Base-by-base conservation (phyloP, 2,888 invertebrate genomes). In the Phyllotreta striolata region DNA sequence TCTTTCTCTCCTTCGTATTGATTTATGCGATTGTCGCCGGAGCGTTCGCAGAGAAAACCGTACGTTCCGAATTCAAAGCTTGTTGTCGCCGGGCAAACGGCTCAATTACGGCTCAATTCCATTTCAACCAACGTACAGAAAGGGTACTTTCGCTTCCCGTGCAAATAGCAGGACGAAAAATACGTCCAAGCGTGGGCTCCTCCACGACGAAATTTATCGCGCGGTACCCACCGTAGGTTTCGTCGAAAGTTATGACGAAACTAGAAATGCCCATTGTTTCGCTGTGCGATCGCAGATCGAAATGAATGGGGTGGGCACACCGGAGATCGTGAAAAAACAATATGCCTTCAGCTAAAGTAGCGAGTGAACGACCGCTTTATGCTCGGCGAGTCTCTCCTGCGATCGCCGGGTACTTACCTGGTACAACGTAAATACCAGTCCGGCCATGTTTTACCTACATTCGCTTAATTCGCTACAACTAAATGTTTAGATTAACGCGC, bases 1-100 rank as follows among this genome's bases (percentile, higher is more conserved):
- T 68, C 69, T 70, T 66, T 55, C 58, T 55, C 47, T 63, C 66
- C 52, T 59, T 49, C 52, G 35, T 59, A 59, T 59, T 59, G 59
- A 59, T 59, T 59, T 59, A 59, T 47, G 59, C 51, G 51, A 59
- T 59, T 47, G 41, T 41, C 12, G 47, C 24, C 47, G 47, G 4
- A 24, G n/a, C 37, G 14, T 35, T 51, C 37, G 51, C 9, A 51
- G 10, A 38, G 39, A 54, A 38, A 39, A 24, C 24, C 24, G 24
- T 24, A 24, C 24, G 24, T 24, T 24, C 4, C 24, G 24, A 24
- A 24, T 24, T 24, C 24, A 24, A 3, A 24, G 4, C 24, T 24
- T 24, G 24, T 24, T 24, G 24, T 24, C 24, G 24, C 4, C 24
- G 40, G 39, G 54, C 38, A 54, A 54, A 39, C 38, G 41, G 9